Conservation (phyloP, 2,797 vertebrate species). For the Scyliorhinus canicula region DNA sequence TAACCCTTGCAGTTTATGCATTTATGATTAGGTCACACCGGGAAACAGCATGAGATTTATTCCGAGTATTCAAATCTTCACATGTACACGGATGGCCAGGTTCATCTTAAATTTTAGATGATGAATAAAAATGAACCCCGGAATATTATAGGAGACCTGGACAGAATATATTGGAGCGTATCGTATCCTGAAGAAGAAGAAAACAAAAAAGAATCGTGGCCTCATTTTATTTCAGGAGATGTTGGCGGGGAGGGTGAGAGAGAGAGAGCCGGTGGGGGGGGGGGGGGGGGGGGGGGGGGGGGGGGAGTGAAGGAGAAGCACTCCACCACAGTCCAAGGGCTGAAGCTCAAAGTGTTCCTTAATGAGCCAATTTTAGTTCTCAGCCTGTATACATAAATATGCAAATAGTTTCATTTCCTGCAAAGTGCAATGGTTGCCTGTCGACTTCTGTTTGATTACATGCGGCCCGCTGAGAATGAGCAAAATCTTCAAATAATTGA, state of each 20-base stretch:
- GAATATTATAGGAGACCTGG: not conserved
- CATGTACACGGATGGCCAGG: not conserved
- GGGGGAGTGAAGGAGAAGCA: not conserved
- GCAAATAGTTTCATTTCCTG: not conserved
- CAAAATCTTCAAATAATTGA: slow-evolving; percentile 10
- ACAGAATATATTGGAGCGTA: not conserved
- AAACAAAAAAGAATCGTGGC: not conserved
- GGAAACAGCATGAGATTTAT: too few species aligned
- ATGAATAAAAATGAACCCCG: not conserved
- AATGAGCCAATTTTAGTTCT: slow-evolving; percentile 8
- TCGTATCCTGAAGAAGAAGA: not conserved
- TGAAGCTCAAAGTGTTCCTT: not conserved
- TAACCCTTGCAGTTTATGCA: too few species aligned
- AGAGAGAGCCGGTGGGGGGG: too few species aligned
- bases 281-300: too few species aligned
- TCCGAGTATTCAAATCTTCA: too few species aligned
- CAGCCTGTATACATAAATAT: not conserved
- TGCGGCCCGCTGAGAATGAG: not conserved
- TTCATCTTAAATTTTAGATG: not conserved
- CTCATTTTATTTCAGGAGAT: not conserved
- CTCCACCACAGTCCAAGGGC: too few species aligned
- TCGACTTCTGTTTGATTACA: not conserved
- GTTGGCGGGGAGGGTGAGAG: not conserved
- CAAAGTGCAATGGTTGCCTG: not conserved
- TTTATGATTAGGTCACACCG: too few species aligned